Base-by-base conservation (phyloP, 2,888 invertebrate species). In the Barypeithes pellucidus region DNA sequence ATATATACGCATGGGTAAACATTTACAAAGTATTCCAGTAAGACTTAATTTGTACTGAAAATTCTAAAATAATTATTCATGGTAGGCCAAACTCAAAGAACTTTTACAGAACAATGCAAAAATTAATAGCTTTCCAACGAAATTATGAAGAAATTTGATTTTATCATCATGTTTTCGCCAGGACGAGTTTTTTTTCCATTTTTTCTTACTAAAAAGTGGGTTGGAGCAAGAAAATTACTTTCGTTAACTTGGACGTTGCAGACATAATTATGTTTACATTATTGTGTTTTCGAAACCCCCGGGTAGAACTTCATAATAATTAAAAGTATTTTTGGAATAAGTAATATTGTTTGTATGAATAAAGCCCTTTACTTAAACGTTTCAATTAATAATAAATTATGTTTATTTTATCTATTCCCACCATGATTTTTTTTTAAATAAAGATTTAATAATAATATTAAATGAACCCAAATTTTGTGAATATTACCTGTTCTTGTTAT, bases 91-190 rank as follows among this genome's bases (percentile, higher is more conserved):
- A 63, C 39, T 71, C 59, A 24, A 8, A 20, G 24, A 65, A 59
- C 59, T 65, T 33, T 24, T 18, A 47, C 54, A 52, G 66, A 70
- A 47, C 45, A 70, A 57, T 61, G 50, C 29, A 72, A 72, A 60
- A 72, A 60, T 66, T 52, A 33, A 67, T 67, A 72, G 61, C 43
- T 72, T 52, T 20, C 11, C 45, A 67, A 72, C 67, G 50, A 67
- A 67, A 72, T 67, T 72, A 67, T 52, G 67, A 72, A 61, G 61
- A 66, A 65, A 72, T 72, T 67, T 60, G 72, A 72, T 72, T 67
- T 72, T 47, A 52, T 60, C 50, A 66, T 45, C 52, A 18, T 9
- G 36, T 61, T 54, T 24, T 33, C 36, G 16, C 16, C 50, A 24
- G 16, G 24, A 50, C 5, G 47, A 18, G 47, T 47, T 47, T 50